Base-by-base conservation (phyloP, 2,113 vertebrate genomes). In the Prochilodus magdalenae region DNA sequence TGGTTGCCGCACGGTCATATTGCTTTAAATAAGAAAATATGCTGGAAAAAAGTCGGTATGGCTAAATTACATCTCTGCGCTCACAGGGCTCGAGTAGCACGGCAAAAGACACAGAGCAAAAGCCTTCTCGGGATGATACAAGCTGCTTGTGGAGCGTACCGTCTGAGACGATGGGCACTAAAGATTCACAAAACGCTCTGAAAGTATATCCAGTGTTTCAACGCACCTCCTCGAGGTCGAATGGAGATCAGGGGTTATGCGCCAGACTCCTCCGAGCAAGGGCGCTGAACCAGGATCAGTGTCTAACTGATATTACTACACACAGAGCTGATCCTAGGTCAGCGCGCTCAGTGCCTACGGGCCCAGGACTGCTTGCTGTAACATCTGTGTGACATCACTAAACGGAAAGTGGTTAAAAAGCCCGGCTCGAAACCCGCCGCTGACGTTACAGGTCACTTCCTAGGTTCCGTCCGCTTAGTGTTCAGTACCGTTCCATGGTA, bases 1-100 rank as follows among this genome's bases (percentile, higher is more conserved):
- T 89, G 92, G 88, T 90, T 93, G 94, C 92, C 89, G 94, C 94
- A 95, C 95, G 91, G 94, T 95, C 93, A 91, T 96, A 96, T 96
- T 95, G 94, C 96, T 94, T 95, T 94, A 96, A 97, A 95, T 94
- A 94, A 94, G 92, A 94, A 95, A 93, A 87, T 84, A 84, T 57
- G 63, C 75, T 29, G 73, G 84, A 82, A 82, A 83, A 89, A 91
- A 92, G 91, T 87, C 75, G 85, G 85, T 89, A 90, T 87, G 86
- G 88, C 88, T 73, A 86, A 94, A 94, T 94, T 91, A 92, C 92
- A 90, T 93, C 91, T 87, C 83, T 90, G 93, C 90, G 91, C 86
- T 90, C 90, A n/a, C n/a, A 55, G 20, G 53, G 18, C 53, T 16
- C 6, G 53, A 55, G 53, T 88, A 95, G 94, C 91, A 92, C 91